phyloP scores from a whole-genome alignment of 2,888 invertebrate genomes.

The Idaea biselata region DNA sequence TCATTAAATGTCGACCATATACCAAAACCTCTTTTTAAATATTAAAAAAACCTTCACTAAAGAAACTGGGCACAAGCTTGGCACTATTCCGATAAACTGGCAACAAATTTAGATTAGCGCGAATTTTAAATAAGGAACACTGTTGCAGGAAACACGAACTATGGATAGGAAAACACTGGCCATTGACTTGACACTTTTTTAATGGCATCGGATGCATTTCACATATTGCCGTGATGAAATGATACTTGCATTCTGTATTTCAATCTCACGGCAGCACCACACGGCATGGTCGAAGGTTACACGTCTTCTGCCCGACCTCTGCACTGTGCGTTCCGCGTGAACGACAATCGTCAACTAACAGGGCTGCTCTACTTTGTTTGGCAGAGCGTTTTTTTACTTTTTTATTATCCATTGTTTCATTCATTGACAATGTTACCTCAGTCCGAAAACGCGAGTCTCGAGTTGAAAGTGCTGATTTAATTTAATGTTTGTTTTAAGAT shows the following conservation, averaged over 20 bases:
- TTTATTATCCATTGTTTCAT: slow-evolving; percentile 71
- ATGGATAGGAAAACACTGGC: not conserved
- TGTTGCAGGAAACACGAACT: not conserved
- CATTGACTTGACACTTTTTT: not conserved
- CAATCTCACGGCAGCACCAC: slow-evolving; percentile 58
- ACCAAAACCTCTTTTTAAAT: not conserved
- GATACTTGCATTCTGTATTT: slow-evolving; percentile 75
- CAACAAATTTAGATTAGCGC: not conserved
- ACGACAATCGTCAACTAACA: slow-evolving; percentile 62
- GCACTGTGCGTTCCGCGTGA: slow-evolving; percentile 61
- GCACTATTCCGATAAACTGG: not conserved
- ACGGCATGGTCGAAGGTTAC: slow-evolving; percentile 69
- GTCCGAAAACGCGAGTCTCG: slow-evolving; percentile 32
- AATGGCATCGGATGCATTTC: slow-evolving; percentile 8
- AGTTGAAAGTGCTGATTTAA: not conserved
- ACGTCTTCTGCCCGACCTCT: slow-evolving; percentile 45
- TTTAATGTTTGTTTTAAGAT: not conserved
- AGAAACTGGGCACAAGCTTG: not conserved
- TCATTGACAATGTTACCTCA: slow-evolving; percentile 54
- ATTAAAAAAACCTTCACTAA: slow-evolving; percentile 1
- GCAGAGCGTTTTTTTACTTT: slow-evolving; percentile 33
- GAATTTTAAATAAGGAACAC: not conserved
- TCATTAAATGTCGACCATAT: not conserved
- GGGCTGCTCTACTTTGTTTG: slow-evolving; percentile 62
- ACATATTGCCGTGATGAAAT: slow-evolving; percentile 9